These are phyloP conservation scores for Callimorpha dominula DNA, from an alignment of 2,888 invertebrate species.

Conservation along the genomic window DNA sequence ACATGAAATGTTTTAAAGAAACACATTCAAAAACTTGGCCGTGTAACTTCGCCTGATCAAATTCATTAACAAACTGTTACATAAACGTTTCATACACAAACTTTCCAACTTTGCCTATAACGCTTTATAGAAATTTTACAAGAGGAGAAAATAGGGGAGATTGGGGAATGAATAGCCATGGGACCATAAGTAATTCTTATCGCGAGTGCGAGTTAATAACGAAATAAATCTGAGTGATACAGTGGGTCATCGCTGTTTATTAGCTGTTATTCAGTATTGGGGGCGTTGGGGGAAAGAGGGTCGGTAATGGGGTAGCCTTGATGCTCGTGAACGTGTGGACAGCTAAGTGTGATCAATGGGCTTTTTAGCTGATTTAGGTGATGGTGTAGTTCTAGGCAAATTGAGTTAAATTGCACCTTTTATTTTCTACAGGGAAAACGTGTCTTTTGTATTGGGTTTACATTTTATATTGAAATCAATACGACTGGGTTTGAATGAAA, in stretches of 20 bases:
- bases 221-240: conserved; percentile 54
- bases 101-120: conserved; percentile 37
- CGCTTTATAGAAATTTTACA: conserved; percentile 32
- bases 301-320: conserved; percentile 28
- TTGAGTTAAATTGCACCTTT: neutral
- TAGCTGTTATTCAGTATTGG: conserved; percentile 47
- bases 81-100: conserved; percentile 45
- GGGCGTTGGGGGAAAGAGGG: neutral
- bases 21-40: conserved; percentile 19
- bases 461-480: neutral
- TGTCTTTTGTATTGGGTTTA: neutral
- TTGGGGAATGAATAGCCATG: conserved; percentile 24
- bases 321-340: conserved; percentile 37
- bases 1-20: neutral
- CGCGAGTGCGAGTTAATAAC: conserved; percentile 51
- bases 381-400: conserved; percentile 9
- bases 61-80: conserved; percentile 51
- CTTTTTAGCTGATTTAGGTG: conserved; percentile 25
- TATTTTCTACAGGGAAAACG: neutral
- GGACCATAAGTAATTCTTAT: conserved; percentile 43
- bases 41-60: conserved; percentile 39
- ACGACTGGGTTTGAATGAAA: neutral
- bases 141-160: conserved; percentile 14
- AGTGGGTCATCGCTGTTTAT: conserved; percentile 50
- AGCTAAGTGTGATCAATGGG: conserved; percentile 38